Conservation (phyloP, 2,888 invertebrate species). For the Cryptosula pallasiana region DNA sequence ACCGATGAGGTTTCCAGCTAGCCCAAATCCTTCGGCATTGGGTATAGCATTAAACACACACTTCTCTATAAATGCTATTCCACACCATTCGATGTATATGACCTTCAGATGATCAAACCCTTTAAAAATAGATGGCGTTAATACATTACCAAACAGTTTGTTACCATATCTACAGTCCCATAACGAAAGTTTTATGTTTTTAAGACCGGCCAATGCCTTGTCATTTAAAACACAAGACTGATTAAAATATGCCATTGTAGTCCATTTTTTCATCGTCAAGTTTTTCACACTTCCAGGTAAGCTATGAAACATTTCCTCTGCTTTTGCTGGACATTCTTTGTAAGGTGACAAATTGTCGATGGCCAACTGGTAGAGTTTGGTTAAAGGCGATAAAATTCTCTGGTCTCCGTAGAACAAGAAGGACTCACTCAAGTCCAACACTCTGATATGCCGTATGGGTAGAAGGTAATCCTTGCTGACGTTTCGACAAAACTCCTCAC, state of each 20-base stretch:
- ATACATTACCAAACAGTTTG: neutral
- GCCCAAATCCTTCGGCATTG: neutral
- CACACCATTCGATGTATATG: neutral
- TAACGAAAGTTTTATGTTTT: neutral
- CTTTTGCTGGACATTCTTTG: no score
- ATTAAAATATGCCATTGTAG: neutral
- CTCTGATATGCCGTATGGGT: no score
- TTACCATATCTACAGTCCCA: neutral
- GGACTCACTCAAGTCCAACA: no score
- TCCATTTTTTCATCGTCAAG: neutral
- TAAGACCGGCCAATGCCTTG: neutral
- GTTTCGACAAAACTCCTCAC: neutral
- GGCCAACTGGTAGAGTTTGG: no score
- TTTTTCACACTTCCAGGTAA: neutral
- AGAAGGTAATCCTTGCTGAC: no score
- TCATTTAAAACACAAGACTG: neutral
- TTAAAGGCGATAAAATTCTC: neutral
- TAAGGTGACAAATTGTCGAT: no score
- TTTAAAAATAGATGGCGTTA: neutral
- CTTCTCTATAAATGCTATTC: neutral
- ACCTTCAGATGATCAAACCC: neutral
- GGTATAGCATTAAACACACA: neutral
- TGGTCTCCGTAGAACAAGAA: no score
- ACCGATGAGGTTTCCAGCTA: neutral
- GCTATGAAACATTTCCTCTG: neutral